These are phyloP conservation scores for Diaperis boleti DNA, from an alignment of 2,888 invertebrate species.

Conservation along the genomic window DNA sequence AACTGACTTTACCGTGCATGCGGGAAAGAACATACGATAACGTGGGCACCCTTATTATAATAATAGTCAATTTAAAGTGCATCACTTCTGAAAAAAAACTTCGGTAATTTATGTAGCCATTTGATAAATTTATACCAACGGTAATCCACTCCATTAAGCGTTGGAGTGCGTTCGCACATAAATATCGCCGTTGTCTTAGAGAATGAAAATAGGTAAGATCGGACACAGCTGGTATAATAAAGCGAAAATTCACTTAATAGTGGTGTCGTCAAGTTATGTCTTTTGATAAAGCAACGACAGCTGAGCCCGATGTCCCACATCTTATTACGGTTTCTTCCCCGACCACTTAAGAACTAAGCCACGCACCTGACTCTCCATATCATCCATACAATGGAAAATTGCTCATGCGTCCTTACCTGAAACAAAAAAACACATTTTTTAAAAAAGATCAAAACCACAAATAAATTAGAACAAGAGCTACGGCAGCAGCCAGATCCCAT, in stretches of 20 bases:
- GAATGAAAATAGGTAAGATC: constrained; percentile 46
- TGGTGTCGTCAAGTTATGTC: constrained; percentile 50
- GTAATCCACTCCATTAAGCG: constrained; percentile 42
- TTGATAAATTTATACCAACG: constrained; percentile 22
- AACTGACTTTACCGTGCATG: constrained; percentile 7
- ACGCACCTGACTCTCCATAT: constrained; percentile 37
- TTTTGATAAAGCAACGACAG: constrained; percentile 58
- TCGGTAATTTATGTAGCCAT: constrained; percentile 24
- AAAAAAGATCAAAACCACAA: constrained; percentile 13
- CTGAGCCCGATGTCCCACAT: constrained; percentile 53
- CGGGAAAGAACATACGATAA: constrained; percentile 13
- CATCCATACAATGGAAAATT: constrained; percentile 12
- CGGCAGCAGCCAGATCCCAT: constrained; percentile 17
- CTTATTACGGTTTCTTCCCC: constrained; percentile 16
- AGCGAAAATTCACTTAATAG: constrained; percentile 53
- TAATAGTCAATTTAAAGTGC: constrained; percentile 10
- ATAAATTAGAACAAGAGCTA: constrained; percentile 2
- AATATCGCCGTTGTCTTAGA: constrained; percentile 32
- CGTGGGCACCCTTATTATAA: constrained; percentile 36
- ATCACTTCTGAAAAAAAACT: background rate
- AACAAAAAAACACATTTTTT: constrained; percentile 44
- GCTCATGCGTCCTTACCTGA: constrained; percentile 40
- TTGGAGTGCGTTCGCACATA: constrained; percentile 44
- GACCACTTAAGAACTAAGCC: constrained; percentile 22
- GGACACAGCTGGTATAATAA: constrained; percentile 55